phyloP scores from a whole-genome alignment of 53 echinoderm and acorn worm species.

The Apostichopus leukothele region DNA sequence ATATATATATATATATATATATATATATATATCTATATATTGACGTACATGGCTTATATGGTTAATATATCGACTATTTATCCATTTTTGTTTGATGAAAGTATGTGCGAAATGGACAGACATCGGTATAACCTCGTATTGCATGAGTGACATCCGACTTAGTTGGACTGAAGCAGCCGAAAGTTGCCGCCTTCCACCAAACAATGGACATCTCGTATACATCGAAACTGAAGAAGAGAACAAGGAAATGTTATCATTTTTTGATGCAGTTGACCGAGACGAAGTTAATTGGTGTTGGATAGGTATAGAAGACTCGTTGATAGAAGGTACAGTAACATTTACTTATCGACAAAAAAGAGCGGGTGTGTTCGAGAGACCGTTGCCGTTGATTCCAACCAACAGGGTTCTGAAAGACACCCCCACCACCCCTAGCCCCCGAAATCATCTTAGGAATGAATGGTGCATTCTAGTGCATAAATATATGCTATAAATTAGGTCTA shows the following conservation, averaged over 20 bases:
- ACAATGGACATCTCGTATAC: slow-evolving; percentile 23
- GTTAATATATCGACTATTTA: too few relatives aligned
- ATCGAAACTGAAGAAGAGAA: slow-evolving; percentile 11
- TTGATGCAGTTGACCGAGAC: too few relatives aligned
- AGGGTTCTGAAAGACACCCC: not conserved
- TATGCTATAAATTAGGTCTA: not conserved
- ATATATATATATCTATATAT: too few relatives aligned
- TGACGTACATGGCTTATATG: too few relatives aligned
- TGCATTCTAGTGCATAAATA: not conserved
- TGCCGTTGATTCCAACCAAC: not conserved
- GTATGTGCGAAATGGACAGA: not conserved
- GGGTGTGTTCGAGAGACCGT: not conserved
- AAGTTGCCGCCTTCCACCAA: slow-evolving; percentile 9
- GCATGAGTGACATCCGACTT: not conserved
- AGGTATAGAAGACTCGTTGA: not conserved
- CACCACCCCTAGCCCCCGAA: not conserved
- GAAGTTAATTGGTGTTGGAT: not conserved
- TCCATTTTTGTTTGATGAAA: not conserved
- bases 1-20: too few relatives aligned
- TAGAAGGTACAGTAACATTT: not conserved
- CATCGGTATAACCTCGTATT: not conserved
- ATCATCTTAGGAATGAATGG: not conserved
- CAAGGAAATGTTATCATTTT: not conserved
- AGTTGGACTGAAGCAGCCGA: slow-evolving; percentile 14
- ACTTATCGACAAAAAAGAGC: not conserved